Percentiles rank a stretch among this genome's conserved stretches.
phyloP scores from a whole-genome alignment of 2,113 vertebrate species.

The Struthio camelus region DNA sequence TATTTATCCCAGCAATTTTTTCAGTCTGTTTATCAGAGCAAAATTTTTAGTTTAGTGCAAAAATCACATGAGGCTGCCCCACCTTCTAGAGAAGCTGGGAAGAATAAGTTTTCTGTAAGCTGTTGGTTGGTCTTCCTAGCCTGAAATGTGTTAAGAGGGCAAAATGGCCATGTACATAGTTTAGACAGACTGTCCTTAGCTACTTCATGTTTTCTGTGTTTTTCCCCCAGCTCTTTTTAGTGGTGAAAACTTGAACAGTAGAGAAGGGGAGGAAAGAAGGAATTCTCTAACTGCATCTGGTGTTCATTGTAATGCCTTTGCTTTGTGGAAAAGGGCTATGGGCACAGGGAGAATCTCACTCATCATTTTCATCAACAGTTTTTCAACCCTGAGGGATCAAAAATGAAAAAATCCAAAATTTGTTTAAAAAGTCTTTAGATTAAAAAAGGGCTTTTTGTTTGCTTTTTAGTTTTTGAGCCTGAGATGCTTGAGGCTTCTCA shows the following conservation, averaged over 20 bases:
- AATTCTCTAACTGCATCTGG: background rate
- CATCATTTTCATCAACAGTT: background rate
- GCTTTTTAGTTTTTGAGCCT: background rate
- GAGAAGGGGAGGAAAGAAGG: background rate
- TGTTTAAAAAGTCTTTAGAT: background rate
- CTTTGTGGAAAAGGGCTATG: background rate
- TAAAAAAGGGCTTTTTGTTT: background rate
- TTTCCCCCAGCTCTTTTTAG: background rate
- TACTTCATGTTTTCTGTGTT: background rate
- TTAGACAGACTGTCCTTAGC: background rate
- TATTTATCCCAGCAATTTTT: background rate
- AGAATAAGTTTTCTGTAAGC: background rate
- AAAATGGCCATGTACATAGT: background rate
- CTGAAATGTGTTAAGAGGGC: background rate
- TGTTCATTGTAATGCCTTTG: background rate
- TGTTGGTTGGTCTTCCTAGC: background rate
- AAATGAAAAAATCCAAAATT: background rate
- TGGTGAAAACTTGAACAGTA: background rate
- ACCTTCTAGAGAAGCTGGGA: background rate
- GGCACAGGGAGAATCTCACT: background rate
- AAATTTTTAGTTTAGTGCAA: background rate
- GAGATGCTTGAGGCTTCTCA: background rate
- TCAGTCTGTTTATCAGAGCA: background rate
- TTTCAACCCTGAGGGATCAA: background rate
- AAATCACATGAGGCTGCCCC: background rate